These are phyloP conservation scores for Portunus trituberculatus DNA, from an alignment of 1,140 invertebrate genomes.

Conservation along the genomic window DNA sequence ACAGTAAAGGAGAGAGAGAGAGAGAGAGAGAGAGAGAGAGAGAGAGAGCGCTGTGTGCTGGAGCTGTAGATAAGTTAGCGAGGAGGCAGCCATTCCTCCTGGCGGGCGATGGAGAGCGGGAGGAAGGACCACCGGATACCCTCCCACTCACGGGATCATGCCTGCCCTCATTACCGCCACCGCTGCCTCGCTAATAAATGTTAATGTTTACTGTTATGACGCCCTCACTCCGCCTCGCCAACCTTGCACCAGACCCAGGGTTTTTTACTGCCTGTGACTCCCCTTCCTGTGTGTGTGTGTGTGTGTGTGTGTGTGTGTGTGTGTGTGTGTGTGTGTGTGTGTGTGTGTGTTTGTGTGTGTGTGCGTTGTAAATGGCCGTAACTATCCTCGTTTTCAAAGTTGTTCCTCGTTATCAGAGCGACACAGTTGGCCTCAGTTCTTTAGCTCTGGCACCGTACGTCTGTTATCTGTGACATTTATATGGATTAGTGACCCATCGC, in stretches of 20 bases:
- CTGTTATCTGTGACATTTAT: neutral
- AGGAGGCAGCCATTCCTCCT: neutral
- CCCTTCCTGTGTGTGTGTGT: neutral
- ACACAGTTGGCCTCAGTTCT: neutral
- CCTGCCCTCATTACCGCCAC: neutral
- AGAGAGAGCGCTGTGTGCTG: neutral
- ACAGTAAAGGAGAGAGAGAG: neutral
- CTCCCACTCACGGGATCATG: neutral
- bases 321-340: slow-evolving; percentile 6
- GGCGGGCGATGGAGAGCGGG: neutral
- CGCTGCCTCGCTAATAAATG: slow-evolving; percentile 10
- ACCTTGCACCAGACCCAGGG: neutral
- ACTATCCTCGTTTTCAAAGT: neutral
- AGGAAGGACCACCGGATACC: neutral
- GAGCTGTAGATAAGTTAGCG: neutral
- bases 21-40: neutral
- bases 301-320: neutral
- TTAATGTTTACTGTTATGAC: neutral
- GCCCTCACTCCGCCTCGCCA: neutral
- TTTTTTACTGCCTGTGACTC: neutral
- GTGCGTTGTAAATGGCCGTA: neutral
- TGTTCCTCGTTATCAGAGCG: neutral
- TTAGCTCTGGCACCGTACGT: neutral
- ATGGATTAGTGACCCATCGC: neutral
- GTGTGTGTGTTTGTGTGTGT: too few species aligned